Evolutionary conservation across 2,888 invertebrate genomes (phyloP).

Genomic region (Acleris laterana): DNA sequence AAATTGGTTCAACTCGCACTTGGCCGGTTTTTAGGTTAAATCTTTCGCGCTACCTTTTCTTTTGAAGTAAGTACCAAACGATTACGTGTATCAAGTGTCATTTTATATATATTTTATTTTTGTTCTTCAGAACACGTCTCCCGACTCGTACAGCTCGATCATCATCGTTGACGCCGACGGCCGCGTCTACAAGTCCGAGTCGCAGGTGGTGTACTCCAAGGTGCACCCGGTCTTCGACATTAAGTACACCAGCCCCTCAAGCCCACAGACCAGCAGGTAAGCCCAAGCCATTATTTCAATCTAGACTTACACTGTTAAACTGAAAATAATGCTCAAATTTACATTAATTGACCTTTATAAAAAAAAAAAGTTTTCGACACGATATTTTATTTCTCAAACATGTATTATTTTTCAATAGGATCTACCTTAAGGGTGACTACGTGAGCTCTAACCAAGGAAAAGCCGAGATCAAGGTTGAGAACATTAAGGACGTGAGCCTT

Average conservation of each 20-base stretch:
- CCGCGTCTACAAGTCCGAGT: constrained; percentile 83
- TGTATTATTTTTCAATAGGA: constrained; percentile 47
- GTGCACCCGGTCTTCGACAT: constrained; percentile 83
- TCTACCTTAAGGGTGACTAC: constrained; percentile 65
- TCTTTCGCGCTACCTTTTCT: neutral
- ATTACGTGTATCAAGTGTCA: no score
- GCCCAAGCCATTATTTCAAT: no score
- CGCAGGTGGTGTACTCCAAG: constrained; percentile 80
- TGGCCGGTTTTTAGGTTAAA: no score
- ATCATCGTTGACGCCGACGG: constrained; percentile 82
- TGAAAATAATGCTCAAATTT: no score
- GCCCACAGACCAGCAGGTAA: constrained; percentile 63
- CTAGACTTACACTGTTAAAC: no score
- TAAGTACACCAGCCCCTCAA: constrained; percentile 80
- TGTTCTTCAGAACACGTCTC: constrained; percentile 60
- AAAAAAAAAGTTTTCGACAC: no score
- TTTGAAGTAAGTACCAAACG: neutral
- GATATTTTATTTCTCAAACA: no score
- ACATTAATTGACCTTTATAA: no score
- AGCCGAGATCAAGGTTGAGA: constrained; percentile 81
- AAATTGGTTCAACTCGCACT: no score
- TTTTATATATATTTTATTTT: neutral
- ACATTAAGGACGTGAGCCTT: constrained; percentile 80
- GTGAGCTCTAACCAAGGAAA: constrained; percentile 85
- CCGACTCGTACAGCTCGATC: constrained; percentile 65